Base-by-base conservation (phyloP, 2,113 vertebrate species). In the Murina feae region DNA sequence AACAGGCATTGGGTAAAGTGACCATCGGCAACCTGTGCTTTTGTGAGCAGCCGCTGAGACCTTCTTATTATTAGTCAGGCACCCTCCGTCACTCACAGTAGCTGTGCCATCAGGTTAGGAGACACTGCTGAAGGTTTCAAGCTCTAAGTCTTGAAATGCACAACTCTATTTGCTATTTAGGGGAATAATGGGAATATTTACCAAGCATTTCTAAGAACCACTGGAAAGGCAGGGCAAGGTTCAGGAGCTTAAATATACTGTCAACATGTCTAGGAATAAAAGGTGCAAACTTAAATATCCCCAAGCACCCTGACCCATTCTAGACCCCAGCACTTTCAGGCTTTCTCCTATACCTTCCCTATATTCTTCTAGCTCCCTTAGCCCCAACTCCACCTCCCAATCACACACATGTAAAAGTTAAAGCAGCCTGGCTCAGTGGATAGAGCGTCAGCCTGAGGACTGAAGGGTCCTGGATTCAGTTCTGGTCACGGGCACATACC, bases 141-240 rank as follows among this genome's bases (percentile, higher is more conserved):
- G 78, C n/a, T 42, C 76, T 69, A 21, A 76, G 32, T 87, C 66
- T 91, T 92, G 60, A 90, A 12, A 53, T 23, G 17, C 10, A 94
- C 91, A 82, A 44, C 44, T 66, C n/a, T 42, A 86, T 47, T 2
- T 92, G 60, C 35, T 53, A 55, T 80, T 86, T 63, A 90, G 32
- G 65, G 39, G 53, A 82, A 39, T 1, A 81, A n/a, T 23, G 58
- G 12, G 17, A 89, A 18, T 75, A 82, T 69, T 78, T 65, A 69
- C 53, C 11, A 83, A 37, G 39, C 30, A 94, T 69, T 94, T 93
- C 78, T 96, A 95, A 95, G 60, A 90, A 82, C 37, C 25, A 87
- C 5, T 93, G 47, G 53, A 68, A 74, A 92, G 47, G 28, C 51
- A 94, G 55, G 90, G 51, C 0, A 78, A 35, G 60, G 79, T 87